Conservation (phyloP, 2,888 invertebrate species). For the Nomada hirtipes region DNA sequence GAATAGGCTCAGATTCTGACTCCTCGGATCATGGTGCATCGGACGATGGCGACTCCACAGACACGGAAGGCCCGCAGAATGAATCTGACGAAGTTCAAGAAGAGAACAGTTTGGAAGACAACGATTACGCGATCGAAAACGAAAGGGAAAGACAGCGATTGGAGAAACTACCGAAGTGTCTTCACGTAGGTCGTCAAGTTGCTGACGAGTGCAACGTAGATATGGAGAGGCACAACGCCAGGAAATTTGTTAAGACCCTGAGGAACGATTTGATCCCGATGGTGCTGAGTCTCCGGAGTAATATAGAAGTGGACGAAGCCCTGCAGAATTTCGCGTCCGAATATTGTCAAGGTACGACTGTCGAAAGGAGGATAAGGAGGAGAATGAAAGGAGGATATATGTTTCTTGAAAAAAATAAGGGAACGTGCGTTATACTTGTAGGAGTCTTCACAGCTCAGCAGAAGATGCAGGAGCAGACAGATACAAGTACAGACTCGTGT, state of each 20-base stretch:
- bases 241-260: slow-evolving; percentile 92
- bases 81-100: slow-evolving; percentile 80
- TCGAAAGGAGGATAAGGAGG: neutral
- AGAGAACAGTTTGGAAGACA: slow-evolving; percentile 77
- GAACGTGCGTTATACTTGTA: slow-evolving; percentile 29
- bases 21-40: slow-evolving; percentile 82
- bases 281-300: slow-evolving; percentile 90
- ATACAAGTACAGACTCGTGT: slow-evolving; percentile 79
- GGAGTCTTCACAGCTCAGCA: slow-evolving; percentile 81
- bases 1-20: slow-evolving; percentile 79
- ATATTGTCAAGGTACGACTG: slow-evolving; percentile 92
- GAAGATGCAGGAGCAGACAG: slow-evolving; percentile 78
- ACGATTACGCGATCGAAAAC: slow-evolving; percentile 81
- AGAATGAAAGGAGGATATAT: neutral
- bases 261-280: slow-evolving; percentile 91
- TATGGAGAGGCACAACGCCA: slow-evolving; percentile 94
- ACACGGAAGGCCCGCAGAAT: slow-evolving; percentile 81
- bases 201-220: slow-evolving; percentile 90
- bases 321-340: slow-evolving; percentile 96
- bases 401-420: neutral
- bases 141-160: slow-evolving; percentile 84
- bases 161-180: slow-evolving; percentile 86
- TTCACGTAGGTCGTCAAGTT: slow-evolving; percentile 85
- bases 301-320: slow-evolving; percentile 95
- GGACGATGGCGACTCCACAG: slow-evolving; percentile 81